A percentile compares a stretch with the other conserved stretches of the same genome.
These are phyloP conservation scores for Littorina saxatilis DNA, from an alignment of 1,140 invertebrate genomes.

Conservation along the genomic window DNA sequence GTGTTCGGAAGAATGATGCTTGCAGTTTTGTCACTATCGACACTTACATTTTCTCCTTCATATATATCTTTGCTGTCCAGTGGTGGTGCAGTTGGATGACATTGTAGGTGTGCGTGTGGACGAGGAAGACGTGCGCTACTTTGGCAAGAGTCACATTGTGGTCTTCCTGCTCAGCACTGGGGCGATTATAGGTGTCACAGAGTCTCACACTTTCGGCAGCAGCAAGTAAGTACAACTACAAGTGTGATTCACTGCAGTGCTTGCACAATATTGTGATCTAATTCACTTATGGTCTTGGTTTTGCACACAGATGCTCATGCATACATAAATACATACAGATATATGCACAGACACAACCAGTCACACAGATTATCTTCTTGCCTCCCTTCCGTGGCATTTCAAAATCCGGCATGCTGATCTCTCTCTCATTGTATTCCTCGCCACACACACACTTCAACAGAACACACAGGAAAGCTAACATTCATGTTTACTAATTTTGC, in stretches of 20 bases:
- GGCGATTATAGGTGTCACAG: conserved; percentile 41
- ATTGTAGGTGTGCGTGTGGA: conserved; percentile 46
- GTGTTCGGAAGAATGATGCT: too few species aligned
- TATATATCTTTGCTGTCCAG: too few species aligned
- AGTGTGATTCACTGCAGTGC: background rate
- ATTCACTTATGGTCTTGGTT: background rate
- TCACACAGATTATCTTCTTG: too few species aligned
- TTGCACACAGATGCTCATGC: background rate
- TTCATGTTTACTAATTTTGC: too few species aligned
- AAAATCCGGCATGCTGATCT: too few species aligned
- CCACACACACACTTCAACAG: too few species aligned
- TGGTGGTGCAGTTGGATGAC: conserved; percentile 40
- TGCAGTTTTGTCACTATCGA: too few species aligned
- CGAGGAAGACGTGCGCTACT: conserved; percentile 38
- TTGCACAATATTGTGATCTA: background rate
- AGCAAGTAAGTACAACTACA: conserved; percentile 40
- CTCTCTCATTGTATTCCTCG: too few species aligned
- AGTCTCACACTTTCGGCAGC: conserved; percentile 45
- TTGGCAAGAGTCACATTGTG: conserved; percentile 46
- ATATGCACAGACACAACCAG: background rate
- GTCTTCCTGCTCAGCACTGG: conserved; percentile 40
- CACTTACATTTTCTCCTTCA: too few species aligned
- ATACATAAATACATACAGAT: background rate
- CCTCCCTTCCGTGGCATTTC: too few species aligned
- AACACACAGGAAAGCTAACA: too few species aligned